Evolutionary conservation across 2,888 invertebrate species (phyloP).

Genomic region (Lasioglossum oenotherae): DNA sequence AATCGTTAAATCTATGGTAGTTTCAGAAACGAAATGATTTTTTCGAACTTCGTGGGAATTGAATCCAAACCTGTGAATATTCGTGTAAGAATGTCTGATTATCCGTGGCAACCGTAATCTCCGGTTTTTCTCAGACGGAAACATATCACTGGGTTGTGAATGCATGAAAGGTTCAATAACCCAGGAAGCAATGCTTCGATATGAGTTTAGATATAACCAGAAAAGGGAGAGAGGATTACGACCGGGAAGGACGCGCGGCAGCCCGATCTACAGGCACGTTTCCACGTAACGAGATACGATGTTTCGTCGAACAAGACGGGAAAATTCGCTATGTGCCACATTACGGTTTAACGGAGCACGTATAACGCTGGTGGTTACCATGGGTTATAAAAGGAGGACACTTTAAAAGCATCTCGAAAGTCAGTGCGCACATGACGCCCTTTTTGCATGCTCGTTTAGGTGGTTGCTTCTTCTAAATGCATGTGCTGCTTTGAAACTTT

Average conservation of each 20-base stretch:
- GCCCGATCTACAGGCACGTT: slow-evolving; percentile 51
- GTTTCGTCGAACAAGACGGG: slow-evolving; percentile 29
- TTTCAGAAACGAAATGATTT: too few relatives aligned
- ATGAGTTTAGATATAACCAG: slow-evolving; percentile 17
- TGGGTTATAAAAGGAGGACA: slow-evolving; percentile 60
- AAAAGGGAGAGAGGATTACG: slow-evolving; percentile 25
- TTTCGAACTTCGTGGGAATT: background rate
- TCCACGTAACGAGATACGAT: slow-evolving; percentile 44
- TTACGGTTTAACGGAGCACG: slow-evolving; percentile 65
- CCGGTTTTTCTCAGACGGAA: background rate
- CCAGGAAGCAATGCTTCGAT: slow-evolving; percentile 27
- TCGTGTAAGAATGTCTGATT: background rate
- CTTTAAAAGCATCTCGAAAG: slow-evolving; percentile 70
- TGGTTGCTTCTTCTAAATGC: slow-evolving; percentile 19
- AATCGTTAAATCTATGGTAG: too few relatives aligned
- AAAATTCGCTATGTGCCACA: slow-evolving; percentile 49
- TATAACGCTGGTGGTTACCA: slow-evolving; percentile 59
- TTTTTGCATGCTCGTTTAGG: slow-evolving; percentile 31
- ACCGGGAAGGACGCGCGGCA: slow-evolving; percentile 22
- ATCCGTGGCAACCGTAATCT: background rate
- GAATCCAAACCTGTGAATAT: background rate
- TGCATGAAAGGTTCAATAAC: slow-evolving; percentile 25
- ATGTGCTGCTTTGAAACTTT: slow-evolving; percentile 13
- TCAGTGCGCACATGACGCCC: slow-evolving; percentile 45
- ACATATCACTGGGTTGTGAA: background rate